Evolutionary conservation across 2,797 vertebrate species (phyloP), one percentile per base, ranked within the genome.

Genomic region (Tachyglossus aculeatus): DNA sequence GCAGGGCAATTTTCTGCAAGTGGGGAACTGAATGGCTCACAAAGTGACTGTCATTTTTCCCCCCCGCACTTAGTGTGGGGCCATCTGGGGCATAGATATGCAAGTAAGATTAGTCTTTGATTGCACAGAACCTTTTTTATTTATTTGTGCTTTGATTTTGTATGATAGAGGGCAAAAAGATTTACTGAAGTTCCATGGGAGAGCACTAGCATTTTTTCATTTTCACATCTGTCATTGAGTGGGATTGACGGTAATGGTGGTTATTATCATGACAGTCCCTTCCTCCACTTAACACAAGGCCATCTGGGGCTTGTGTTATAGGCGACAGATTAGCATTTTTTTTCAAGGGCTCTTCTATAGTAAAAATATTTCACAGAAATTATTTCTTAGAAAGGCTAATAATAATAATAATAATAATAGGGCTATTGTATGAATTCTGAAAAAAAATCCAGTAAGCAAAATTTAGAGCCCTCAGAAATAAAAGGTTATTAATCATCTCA

Each of bases 281-380:
- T 86, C 85, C 77, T 87, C 81, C 71, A 66, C 83, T 86, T 74
- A 3, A 38, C 72, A 81, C 69, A 78, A 77, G 88, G 80, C 89
- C 89, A 90, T 87, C 91, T 91, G 91, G 87, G 87, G 81, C 80
- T 85, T 91, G 83, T 84, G 87, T 81, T 86, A 78, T 75, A 72
- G 86, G 86, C 68, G 70, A 67, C 72, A 74, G 86, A 85, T 90
- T 88, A 88, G 81, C 88, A 80, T 81, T 88, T 85, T 78, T 78
- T 80, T 78, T 62, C 68, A 68, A 84, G 80, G 78, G 71, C 71
- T 78, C 82, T 91, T 80, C 82, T 88, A 90, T 81, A 84, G 85
- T 88, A 88, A 88, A 91, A 89, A 79, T 89, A 88, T 89, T 91
- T 85, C 77, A 89, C 75, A 71, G 87, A 89, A 89, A 86, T 81